Evolutionary conservation across 2,888 invertebrate species (phyloP).

Genomic region (Nezara viridula): DNA sequence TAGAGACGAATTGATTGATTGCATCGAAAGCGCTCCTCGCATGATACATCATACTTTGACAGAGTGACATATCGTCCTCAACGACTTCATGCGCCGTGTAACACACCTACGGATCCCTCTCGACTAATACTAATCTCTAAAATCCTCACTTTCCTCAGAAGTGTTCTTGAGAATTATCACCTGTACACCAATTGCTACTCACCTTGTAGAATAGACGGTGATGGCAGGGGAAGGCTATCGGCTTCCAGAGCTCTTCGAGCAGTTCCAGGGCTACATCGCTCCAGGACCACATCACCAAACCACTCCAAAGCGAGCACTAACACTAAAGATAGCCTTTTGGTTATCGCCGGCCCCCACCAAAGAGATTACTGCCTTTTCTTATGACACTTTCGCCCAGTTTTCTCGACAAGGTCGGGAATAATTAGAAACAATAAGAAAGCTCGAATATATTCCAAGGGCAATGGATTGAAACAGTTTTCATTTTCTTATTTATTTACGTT

Average conservation of each 20-base stretch:
- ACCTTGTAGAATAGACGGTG: not conserved
- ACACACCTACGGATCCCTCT: no score
- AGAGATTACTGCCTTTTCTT: not conserved
- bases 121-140: not conserved
- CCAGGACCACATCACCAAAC: constrained; percentile 25
- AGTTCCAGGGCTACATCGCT: not conserved
- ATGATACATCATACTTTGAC: not conserved
- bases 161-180: not conserved
- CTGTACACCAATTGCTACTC: not conserved
- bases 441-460: constrained; percentile 7
- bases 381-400: constrained; percentile 3
- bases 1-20: constrained; percentile 9
- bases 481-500: not conserved
- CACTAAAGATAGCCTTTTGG: not conserved
- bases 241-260: not conserved
- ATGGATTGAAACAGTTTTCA: not conserved
- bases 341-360: constrained; percentile 25
- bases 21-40: not conserved
- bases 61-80: not conserved
- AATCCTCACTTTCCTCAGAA: not conserved
- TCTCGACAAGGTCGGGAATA: not conserved
- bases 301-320: not conserved
- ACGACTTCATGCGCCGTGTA: not conserved
- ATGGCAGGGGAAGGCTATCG: not conserved
- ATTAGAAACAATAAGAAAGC: not conserved